Base-by-base conservation (phyloP, 92 coral and sea anemone species). In the Micromussa lordhowensis region DNA sequence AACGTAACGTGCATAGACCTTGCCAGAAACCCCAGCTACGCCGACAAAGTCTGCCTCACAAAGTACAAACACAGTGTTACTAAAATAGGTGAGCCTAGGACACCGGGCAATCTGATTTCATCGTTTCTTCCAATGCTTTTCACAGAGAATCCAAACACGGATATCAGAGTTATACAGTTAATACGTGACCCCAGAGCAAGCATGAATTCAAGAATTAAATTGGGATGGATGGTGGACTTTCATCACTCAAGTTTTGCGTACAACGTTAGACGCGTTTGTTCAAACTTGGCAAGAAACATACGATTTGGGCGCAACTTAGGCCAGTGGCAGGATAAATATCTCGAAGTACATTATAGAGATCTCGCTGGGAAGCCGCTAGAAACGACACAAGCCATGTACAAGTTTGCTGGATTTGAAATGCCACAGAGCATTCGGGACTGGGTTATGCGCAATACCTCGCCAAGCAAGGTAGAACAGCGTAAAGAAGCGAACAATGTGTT, bases 41-140 rank as follows among this genome's bases (percentile, higher is more conserved):
- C 86, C 44, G 78, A 83, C 49, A 28, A 15, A 28, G 72, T 69
- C 38, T 83, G 86, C 86, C 21, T n/a, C 69, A 69, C 86, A 28
- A 40, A 83, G 35, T 83, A 48, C 86, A 83, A 83, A 1, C 77
- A 83, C 68, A 83, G 86, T 26, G 86, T 83, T 19, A 83, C 86
- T 14, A 83, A 83, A 48, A 44, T 83, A 17, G 78, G 77, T 19
- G 77, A 83, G 35, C 77, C 66, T 1, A 68, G 86, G 9, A 66
- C 72, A 9, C 77, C 77, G 6, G 66, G 14, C 4, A 21, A 44
- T 31, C 54, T 69, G 49, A 78, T 78, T 15, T 78, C 82, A 26
- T 78, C 82, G 36, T 29, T 78, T 78, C 82, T 78, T 15, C 82
- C 82, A 29, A 51, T 29, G 82, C 18, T 78, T 4, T 78, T 78